These are phyloP conservation scores for Rhodeus uyekii DNA, from an alignment of 2,797 vertebrate genomes.

Conservation along the genomic window DNA sequence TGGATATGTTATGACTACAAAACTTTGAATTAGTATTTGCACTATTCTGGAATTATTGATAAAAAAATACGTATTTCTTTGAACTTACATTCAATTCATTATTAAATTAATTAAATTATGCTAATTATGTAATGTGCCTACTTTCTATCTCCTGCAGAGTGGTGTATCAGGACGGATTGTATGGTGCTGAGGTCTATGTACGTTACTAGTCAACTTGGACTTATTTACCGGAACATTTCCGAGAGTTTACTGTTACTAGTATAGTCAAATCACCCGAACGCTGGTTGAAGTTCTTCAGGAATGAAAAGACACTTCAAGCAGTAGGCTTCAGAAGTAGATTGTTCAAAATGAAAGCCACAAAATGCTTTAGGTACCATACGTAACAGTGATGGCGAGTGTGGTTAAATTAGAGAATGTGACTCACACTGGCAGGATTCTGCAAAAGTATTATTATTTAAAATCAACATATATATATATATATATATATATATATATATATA, in stretches of 20 bases:
- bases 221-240: not conserved
- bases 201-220: constrained; percentile 46
- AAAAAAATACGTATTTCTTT: no score
- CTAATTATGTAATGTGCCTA: not conserved
- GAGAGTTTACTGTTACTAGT: not conserved
- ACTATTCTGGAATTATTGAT: not conserved
- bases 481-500: no score
- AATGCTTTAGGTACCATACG: not conserved
- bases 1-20: not conserved
- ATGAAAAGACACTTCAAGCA: not conserved
- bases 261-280: not conserved
- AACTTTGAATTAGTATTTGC: not conserved
- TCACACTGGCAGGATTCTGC: no score
- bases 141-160: constrained; percentile 66
- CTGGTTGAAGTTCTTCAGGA: not conserved
- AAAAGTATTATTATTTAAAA: no score
- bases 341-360: not conserved
- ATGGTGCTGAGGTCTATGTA: constrained; percentile 82
- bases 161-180: constrained; percentile 82
- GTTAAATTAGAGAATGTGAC: not conserved
- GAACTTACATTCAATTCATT: no score
- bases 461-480: no score
- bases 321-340: no score
- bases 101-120: no score
- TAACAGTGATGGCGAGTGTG: not conserved